phyloP scores from a whole-genome alignment of 2,888 invertebrate genomes.

The Amphipoea oculea region DNA sequence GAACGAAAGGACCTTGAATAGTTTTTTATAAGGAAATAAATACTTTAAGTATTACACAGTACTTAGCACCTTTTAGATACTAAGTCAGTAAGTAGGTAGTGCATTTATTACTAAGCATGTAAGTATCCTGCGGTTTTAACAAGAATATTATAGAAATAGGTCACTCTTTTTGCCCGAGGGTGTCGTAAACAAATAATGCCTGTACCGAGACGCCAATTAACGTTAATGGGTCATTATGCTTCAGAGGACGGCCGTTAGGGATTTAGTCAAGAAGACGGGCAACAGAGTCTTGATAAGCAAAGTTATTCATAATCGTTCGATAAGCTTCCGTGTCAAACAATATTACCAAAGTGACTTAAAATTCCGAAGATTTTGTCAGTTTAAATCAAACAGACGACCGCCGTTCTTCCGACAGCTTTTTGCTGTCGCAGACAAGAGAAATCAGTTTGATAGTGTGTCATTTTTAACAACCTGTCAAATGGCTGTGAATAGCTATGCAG shows the following conservation, averaged over 20 bases:
- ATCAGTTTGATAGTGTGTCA: too few relatives aligned
- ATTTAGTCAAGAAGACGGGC: not conserved
- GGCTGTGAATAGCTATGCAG: too few relatives aligned
- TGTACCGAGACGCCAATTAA: not conserved
- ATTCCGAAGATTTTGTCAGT: too few relatives aligned
- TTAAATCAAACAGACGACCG: too few relatives aligned
- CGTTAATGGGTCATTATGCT: constrained; percentile 2
- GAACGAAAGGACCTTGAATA: constrained; percentile 34
- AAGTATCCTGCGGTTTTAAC: not conserved
- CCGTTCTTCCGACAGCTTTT: too few relatives aligned
- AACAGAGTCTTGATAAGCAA: not conserved
- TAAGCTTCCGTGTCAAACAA: too few relatives aligned
- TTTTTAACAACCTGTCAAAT: too few relatives aligned
- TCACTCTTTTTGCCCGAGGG: not conserved
- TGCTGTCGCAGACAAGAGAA: too few relatives aligned
- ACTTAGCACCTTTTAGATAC: not conserved
- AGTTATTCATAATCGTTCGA: too few relatives aligned
- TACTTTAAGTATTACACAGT: constrained; percentile 6
- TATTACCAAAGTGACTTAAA: too few relatives aligned
- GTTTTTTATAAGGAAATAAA: constrained; percentile 51
- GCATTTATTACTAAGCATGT: constrained; percentile 11
- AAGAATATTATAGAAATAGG: not conserved
- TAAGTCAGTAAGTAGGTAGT: not conserved
- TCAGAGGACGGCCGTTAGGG: not conserved
- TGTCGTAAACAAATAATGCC: not conserved